phyloP scores from a whole-genome alignment of 2,113 vertebrate species.

The Galeopterus variegatus region DNA sequence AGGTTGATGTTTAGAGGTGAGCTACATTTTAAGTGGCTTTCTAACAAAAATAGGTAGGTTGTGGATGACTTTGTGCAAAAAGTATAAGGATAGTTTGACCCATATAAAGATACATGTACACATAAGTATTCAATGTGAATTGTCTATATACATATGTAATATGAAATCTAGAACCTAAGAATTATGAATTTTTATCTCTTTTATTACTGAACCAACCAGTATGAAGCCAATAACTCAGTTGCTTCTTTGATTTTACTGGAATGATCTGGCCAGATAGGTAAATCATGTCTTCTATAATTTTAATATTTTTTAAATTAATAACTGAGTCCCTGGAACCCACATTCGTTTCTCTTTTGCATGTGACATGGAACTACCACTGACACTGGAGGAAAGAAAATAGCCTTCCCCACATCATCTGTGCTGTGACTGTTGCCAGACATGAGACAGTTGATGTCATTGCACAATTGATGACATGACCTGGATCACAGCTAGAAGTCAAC shows the following conservation, averaged over 20 bases:
- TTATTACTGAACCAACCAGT: not conserved
- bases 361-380: not conserved
- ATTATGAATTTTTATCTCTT: not conserved
- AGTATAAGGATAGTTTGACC: not conserved
- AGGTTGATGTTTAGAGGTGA: not conserved
- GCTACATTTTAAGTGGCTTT: conserved; percentile 33
- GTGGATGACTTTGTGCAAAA: conserved; percentile 10
- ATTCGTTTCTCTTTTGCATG: not conserved
- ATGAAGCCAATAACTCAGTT: not conserved
- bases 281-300: not conserved
- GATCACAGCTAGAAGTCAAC: not conserved
- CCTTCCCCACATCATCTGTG: not conserved
- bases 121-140: not conserved
- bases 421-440: not conserved
- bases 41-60: not conserved
- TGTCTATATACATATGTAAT: not conserved
- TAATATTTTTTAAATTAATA: not conserved
- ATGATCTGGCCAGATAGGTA: not conserved
- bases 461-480: not conserved
- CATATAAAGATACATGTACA: not conserved
- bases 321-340: not conserved
- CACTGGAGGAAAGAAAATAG: not conserved
- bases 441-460: not conserved
- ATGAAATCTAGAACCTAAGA: not conserved
- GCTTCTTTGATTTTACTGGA: conserved; percentile 4